These are phyloP conservation scores for Drosophila punjabiensis DNA, from an alignment of 1,140 invertebrate genomes.

Conservation along the genomic window DNA sequence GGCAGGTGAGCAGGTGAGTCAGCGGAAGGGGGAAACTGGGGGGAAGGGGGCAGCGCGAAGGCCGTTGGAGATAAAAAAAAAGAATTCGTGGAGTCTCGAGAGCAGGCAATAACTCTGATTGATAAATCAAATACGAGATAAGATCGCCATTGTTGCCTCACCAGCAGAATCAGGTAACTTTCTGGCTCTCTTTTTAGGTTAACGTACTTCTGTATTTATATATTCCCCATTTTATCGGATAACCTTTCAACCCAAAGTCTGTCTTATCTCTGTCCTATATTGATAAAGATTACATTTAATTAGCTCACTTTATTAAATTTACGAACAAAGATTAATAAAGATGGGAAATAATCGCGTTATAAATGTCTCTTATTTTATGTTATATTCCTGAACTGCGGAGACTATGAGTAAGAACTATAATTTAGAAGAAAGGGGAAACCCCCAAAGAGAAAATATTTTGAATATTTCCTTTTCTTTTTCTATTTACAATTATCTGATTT, in stretches of 20 bases:
- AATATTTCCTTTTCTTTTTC: no score
- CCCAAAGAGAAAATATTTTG: background rate
- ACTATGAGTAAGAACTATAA: background rate
- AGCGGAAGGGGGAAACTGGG: background rate
- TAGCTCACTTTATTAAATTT: background rate
- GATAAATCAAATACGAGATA: slow-evolving; percentile 56
- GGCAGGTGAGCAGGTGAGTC: slow-evolving; percentile 5
- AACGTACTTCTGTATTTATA: slow-evolving; percentile 15
- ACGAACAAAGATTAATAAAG: background rate
- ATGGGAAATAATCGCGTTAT: background rate
- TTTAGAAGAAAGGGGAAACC: background rate
- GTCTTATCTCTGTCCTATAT: slow-evolving; percentile 3
- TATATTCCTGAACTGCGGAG: background rate
- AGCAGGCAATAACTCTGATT: slow-evolving; percentile 52
- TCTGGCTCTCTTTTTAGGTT: slow-evolving; percentile 31
- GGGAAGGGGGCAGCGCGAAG: background rate
- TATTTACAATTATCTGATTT: no score
- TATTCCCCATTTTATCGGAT: background rate
- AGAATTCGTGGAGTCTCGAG: slow-evolving; percentile 27
- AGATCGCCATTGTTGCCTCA: slow-evolving; percentile 28
- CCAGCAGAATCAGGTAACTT: slow-evolving; percentile 16
- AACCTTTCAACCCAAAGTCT: slow-evolving; percentile 24
- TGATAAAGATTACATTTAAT: background rate
- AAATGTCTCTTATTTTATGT: background rate
- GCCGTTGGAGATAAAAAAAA: slow-evolving; percentile 32